Conservation (phyloP, 2,797 vertebrate species). For the Falco rusticolus region DNA sequence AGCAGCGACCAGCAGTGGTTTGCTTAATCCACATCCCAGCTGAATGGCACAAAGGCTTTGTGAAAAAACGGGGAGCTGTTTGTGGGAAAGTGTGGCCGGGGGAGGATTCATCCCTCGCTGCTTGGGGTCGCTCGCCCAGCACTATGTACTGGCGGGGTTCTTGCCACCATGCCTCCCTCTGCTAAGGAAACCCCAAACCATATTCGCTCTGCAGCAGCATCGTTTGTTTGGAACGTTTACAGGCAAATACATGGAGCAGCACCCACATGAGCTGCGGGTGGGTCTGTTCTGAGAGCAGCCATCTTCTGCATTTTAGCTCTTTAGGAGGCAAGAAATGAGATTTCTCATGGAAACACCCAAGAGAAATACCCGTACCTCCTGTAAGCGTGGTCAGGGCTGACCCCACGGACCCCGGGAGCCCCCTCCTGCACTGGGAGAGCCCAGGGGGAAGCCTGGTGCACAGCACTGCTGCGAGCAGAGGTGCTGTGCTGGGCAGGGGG, state of each 20-base stretch:
- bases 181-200: not conserved
- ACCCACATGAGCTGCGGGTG: not conserved
- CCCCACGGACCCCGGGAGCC: not conserved
- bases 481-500: not conserved
- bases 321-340: not conserved
- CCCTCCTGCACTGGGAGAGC: not conserved
- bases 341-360: not conserved
- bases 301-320: not conserved
- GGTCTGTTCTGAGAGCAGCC: not conserved
- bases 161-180: not conserved
- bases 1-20: fast-evolving
- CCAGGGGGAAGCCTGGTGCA: not conserved
- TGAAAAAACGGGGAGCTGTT: not conserved
- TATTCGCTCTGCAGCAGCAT: not conserved
- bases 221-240: fast-evolving
- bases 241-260: not conserved
- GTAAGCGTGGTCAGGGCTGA: not conserved
- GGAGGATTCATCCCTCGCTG: not conserved
- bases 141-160: not conserved
- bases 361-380: not conserved
- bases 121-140: not conserved
- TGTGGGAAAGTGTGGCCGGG: not conserved
- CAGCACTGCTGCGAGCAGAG: not conserved
- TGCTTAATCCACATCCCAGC: fast-evolving
- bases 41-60: not conserved